These are phyloP conservation scores for Hypsopygia costalis DNA, from an alignment of 2,888 invertebrate genomes.

Conservation along the genomic window DNA sequence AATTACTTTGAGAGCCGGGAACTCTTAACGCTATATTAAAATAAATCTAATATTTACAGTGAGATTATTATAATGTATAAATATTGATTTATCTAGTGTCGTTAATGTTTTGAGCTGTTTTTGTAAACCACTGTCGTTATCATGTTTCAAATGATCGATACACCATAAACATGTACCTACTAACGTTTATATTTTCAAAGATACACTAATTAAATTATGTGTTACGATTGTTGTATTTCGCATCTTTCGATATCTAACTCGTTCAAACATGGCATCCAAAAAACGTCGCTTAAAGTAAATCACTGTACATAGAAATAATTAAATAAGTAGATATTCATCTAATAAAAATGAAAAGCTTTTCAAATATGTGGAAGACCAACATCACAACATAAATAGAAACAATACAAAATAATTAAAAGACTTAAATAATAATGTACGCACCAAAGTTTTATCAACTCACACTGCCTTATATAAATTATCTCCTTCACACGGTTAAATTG, in stretches of 20 bases:
- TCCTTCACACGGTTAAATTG: conserved; percentile 1
- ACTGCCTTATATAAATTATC: conserved; percentile 1
- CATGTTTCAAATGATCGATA: conserved; percentile 34
- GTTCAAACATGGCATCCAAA: conserved; percentile 47
- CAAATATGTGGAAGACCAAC: conserved; percentile 75
- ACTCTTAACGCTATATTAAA: conserved; percentile 63
- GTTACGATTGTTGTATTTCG: conserved; percentile 28
- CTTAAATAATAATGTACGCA: conserved; percentile 56
- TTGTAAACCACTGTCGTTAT: conserved; percentile 42
- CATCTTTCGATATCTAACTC: conserved; percentile 26
- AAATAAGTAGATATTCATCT: conserved; percentile 62
- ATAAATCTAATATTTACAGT: conserved; percentile 74
- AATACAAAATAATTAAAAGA: conserved; percentile 49
- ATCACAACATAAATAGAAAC: conserved; percentile 78
- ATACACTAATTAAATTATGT: conserved; percentile 19
- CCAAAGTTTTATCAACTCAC: conserved; percentile 27
- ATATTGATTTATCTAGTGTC: conserved; percentile 75
- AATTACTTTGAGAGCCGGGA: conserved; percentile 81
- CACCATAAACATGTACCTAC: conserved; percentile 26
- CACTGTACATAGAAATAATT: conserved; percentile 57
- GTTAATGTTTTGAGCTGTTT: conserved; percentile 74
- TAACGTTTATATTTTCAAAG: conserved; percentile 15
- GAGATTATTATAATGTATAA: conserved; percentile 70
- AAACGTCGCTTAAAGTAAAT: conserved; percentile 40
- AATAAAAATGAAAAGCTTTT: conserved; percentile 52